phyloP scores from a whole-genome alignment of 2,113 vertebrate species.

The Anarhynchus alexandrinus region DNA sequence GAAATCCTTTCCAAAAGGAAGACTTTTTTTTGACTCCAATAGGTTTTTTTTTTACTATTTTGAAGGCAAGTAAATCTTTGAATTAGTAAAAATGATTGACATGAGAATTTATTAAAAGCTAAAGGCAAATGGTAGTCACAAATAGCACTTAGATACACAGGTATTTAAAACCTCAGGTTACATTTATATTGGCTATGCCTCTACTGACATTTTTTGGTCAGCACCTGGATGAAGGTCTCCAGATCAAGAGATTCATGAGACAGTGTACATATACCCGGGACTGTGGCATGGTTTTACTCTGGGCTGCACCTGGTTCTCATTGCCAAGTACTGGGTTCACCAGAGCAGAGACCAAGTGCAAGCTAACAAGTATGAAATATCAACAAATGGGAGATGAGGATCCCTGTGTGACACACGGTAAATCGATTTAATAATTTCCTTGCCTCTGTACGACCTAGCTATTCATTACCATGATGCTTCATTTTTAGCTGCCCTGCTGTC shows the following conservation, averaged over 20 bases:
- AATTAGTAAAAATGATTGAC: constrained; percentile 58
- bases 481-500: background rate
- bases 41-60: background rate
- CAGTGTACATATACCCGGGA: fast-evolving
- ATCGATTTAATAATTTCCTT: background rate
- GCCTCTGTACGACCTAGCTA: background rate
- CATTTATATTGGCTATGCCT: background rate
- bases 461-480: background rate
- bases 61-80: constrained; percentile 43
- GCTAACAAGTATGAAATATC: background rate
- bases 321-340: background rate
- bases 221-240: background rate
- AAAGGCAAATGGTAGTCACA: constrained; percentile 1
- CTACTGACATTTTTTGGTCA: background rate
- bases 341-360: background rate
- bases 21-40: background rate
- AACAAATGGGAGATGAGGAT: background rate
- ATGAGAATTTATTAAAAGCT: constrained; percentile 55
- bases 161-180: background rate
- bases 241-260: background rate
- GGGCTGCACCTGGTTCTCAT: background rate
- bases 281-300: background rate
- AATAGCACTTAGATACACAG: background rate
- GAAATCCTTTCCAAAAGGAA: constrained; percentile 1
- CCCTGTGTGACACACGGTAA: background rate